These are phyloP conservation scores for Heliconius himera DNA, from an alignment of 1,140 invertebrate genomes.

Conservation along the genomic window DNA sequence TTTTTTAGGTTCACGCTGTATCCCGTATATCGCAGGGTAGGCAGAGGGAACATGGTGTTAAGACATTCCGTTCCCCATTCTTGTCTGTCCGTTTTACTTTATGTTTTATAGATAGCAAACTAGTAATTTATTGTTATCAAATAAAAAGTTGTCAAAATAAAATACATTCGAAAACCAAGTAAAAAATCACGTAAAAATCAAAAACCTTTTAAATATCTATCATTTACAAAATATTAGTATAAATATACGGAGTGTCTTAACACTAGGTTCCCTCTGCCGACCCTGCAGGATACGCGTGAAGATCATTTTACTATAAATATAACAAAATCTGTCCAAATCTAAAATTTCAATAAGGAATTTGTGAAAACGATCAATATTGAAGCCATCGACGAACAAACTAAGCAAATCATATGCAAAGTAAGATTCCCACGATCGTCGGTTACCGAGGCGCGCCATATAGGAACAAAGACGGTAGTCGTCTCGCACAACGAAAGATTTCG, in stretches of 20 bases:
- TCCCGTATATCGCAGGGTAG: background rate
- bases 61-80: background rate
- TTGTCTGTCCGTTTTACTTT: no score
- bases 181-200: no score
- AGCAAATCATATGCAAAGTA: constrained; percentile 66
- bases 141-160: no score
- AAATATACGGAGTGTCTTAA: background rate
- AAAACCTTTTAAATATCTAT: background rate
- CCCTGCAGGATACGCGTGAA: no score
- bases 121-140: no score
- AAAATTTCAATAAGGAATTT: constrained; percentile 22
- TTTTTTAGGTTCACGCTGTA: background rate
- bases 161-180: no score
- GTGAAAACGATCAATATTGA: constrained; percentile 44
- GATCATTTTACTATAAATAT: no score
- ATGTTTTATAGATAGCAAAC: no score
- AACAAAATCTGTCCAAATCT: background rate
- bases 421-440: constrained; percentile 68
- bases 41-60: background rate
- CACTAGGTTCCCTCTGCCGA: no score
- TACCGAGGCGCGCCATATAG: constrained; percentile 50
- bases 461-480: constrained; percentile 33
- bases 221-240: background rate
- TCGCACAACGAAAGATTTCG: constrained; percentile 25
- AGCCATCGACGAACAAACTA: constrained; percentile 48